Percentiles rank a stretch among this genome's conserved stretches.
Conservation (phyloP, 2,113 vertebrate species). For the Reinhardtius hippoglossoides region DNA sequence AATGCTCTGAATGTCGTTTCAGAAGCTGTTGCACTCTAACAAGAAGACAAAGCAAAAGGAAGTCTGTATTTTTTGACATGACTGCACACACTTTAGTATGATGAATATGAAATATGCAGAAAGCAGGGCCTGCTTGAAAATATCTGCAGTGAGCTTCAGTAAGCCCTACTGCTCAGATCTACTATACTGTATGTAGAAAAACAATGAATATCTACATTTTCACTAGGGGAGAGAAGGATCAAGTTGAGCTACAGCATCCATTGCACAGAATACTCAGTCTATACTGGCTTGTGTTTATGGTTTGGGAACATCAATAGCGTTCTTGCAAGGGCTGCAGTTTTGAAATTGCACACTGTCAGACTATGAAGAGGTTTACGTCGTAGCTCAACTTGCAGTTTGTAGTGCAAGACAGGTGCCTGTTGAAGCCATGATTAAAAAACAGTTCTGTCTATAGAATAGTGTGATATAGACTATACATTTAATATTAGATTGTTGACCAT, state of each 20-base stretch:
- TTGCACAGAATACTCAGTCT: neutral
- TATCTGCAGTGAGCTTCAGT: neutral
- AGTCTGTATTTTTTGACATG: neutral
- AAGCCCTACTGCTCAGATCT: neutral
- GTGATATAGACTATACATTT: too few relatives aligned
- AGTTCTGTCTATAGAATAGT: neutral
- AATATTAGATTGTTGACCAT: neutral
- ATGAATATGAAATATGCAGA: neutral
- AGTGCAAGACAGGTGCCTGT: neutral
- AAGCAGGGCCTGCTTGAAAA: neutral
- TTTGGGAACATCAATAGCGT: conserved; percentile 1
- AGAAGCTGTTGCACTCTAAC: neutral
- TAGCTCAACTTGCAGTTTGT: neutral
- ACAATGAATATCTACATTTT: neutral
- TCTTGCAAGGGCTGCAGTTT: neutral
- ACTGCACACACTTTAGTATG: neutral
- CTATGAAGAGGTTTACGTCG: neutral
- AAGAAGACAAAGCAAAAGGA: neutral
- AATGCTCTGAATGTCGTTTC: neutral
- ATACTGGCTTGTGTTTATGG: neutral
- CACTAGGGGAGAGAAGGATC: neutral
- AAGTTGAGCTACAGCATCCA: conserved; percentile 4
- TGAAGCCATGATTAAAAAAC: neutral
- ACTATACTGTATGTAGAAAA: neutral
- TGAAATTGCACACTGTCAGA: neutral